Evolutionary conservation across 2,888 invertebrate species (phyloP).

Genomic region (Caenorhabditis becei): DNA sequence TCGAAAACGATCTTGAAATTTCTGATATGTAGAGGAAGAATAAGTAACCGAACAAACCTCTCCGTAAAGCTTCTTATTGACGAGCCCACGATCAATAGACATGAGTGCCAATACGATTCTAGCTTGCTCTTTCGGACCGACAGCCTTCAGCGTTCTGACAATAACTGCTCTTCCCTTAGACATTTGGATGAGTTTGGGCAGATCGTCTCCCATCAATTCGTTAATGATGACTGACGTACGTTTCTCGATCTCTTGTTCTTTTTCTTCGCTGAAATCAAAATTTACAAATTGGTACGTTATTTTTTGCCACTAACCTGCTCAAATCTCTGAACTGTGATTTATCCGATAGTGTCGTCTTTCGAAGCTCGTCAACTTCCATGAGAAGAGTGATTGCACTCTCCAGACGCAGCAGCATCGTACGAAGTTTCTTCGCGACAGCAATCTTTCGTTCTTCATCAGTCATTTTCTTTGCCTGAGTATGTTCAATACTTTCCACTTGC

Average conservation of each 20-base stretch:
- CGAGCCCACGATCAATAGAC: slow-evolving; percentile 37
- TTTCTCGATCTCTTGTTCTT: slow-evolving; percentile 36
- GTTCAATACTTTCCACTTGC: slow-evolving; percentile 41
- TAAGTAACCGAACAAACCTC: slow-evolving; percentile 26
- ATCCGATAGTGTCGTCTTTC: slow-evolving; percentile 6
- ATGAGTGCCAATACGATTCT: slow-evolving; percentile 46
- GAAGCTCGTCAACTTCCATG: slow-evolving; percentile 72
- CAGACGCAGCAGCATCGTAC: slow-evolving; percentile 75
- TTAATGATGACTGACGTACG: slow-evolving; percentile 43
- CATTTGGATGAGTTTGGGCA: slow-evolving; percentile 60
- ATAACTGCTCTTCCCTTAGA: slow-evolving; percentile 62
- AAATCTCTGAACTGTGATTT: slow-evolving; percentile 43
- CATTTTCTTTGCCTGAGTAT: slow-evolving; percentile 30
- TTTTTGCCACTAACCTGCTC: slow-evolving; percentile 27
- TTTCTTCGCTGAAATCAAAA: slow-evolving; percentile 61
- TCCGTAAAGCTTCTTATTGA: slow-evolving; percentile 52
- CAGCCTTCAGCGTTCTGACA: slow-evolving; percentile 49
- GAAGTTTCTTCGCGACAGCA: slow-evolving; percentile 68
- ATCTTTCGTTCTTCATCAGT: slow-evolving; percentile 54
- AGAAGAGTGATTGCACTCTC: slow-evolving; percentile 73
- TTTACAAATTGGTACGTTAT: no score
- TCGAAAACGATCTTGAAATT: slow-evolving; percentile 42
- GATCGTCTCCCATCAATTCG: slow-evolving; percentile 65
- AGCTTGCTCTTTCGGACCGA: slow-evolving; percentile 52
- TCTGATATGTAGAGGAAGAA: neutral